Percentiles rank a stretch among this genome's conserved stretches.
Evolutionary conservation across 2,888 invertebrate species (phyloP).

Genomic region (Blera fallax): DNA sequence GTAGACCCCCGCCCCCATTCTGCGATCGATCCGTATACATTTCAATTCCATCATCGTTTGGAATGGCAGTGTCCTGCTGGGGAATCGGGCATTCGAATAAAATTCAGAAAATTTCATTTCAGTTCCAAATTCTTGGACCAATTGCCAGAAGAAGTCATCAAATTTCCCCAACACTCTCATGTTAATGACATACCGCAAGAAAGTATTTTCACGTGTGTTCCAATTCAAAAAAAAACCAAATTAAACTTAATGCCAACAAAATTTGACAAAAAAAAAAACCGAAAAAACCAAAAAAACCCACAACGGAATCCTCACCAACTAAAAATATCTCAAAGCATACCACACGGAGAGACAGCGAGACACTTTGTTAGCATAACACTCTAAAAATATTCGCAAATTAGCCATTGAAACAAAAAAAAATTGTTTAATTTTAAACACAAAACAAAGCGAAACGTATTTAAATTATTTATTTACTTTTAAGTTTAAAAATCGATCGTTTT

Average conservation of each 20-base stretch:
- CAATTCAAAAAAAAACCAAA: neutral
- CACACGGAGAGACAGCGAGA: slow-evolving; percentile 2
- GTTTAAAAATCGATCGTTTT: neutral
- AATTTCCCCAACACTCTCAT: neutral
- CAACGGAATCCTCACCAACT: neutral
- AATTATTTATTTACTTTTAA: neutral
- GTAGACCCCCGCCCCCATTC: too few relatives aligned
- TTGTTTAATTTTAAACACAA: neutral
- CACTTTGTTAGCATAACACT: slow-evolving; percentile 14
- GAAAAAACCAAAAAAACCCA: too few relatives aligned
- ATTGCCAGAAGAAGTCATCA: too few relatives aligned
- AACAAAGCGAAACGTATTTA: neutral
- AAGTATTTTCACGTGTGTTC: slow-evolving; percentile 17
- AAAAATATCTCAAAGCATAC: slow-evolving; percentile 30
- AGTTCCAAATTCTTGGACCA: too few relatives aligned
- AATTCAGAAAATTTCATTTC: too few relatives aligned
- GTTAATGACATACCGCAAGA: neutral
- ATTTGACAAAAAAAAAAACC: neutral
- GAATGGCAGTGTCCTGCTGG: too few relatives aligned
- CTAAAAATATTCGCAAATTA: slow-evolving; percentile 19
- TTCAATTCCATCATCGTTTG: too few relatives aligned
- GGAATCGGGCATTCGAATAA: too few relatives aligned
- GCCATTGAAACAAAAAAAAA: neutral
- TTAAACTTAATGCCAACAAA: neutral
- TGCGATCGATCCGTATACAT: too few relatives aligned